Evolutionary conservation across 2,113 vertebrate genomes (phyloP).

Genomic region (Puntigrus tetrazona): DNA sequence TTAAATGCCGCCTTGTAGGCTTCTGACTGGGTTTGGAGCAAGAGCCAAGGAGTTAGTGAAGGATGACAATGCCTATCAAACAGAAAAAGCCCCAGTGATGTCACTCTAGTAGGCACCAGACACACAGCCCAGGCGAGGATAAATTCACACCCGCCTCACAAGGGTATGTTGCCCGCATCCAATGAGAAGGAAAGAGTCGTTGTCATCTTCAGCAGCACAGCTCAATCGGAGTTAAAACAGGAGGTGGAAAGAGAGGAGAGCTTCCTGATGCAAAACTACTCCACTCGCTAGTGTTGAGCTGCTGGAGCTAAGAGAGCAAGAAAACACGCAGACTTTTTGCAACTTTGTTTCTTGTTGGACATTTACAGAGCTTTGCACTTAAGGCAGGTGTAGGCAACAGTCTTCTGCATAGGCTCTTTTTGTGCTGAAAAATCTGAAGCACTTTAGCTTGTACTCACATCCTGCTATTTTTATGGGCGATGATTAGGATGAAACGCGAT

Average conservation of each 20-base stretch:
- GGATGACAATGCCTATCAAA: constrained; percentile 8
- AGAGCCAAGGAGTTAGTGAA: background rate
- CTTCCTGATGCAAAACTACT: constrained; percentile 29
- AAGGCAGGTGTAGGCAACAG: constrained; percentile 55
- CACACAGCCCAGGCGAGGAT: constrained; percentile 46
- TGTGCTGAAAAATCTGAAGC: background rate
- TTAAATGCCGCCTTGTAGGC: background rate
- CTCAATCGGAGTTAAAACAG: constrained; percentile 31
- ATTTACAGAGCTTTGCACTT: background rate
- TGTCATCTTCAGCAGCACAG: constrained; percentile 23
- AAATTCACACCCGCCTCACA: constrained; percentile 33
- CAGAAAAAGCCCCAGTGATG: constrained; percentile 45
- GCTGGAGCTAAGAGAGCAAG: constrained; percentile 21
- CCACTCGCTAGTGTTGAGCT: constrained; percentile 37
- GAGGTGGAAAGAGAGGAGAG: constrained; percentile 48
- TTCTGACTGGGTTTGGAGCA: background rate
- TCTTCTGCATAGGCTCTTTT: background rate
- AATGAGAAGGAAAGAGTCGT: constrained; percentile 26
- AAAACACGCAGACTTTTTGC: constrained; percentile 35
- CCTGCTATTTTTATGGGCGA: constrained; percentile 50
- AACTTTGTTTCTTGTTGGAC: background rate
- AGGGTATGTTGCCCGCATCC: constrained; percentile 1
- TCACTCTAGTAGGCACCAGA: constrained; percentile 46
- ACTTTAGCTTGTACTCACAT: constrained; percentile 29
- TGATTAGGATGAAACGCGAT: constrained; percentile 18